These are phyloP conservation scores for Xenops minutus DNA, from an alignment of 2,797 vertebrate genomes.

Conservation along the genomic window DNA sequence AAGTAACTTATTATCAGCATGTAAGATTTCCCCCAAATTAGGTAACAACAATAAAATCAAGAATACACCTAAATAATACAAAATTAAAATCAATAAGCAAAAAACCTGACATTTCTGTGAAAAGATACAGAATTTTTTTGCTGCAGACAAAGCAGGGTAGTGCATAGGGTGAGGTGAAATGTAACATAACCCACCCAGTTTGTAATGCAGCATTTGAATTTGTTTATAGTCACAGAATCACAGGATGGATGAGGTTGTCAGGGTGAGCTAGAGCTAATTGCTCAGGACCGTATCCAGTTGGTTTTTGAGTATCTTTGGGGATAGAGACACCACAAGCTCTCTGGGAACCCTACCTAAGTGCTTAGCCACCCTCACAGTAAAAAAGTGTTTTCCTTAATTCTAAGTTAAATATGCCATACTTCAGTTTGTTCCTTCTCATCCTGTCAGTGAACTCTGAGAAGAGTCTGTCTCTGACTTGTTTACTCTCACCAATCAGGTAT, in stretches of 20 bases:
- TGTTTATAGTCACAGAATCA: not conserved
- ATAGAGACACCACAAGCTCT: not conserved
- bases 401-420: not conserved
- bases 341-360: not conserved
- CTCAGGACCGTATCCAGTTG: not conserved
- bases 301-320: not conserved
- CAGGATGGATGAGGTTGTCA: not conserved
- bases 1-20: not conserved
- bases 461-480: not conserved
- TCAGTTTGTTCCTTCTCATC: accelerated
- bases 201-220: not conserved
- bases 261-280: not conserved
- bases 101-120: not conserved
- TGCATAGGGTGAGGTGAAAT: not conserved
- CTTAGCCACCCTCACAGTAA: not conserved
- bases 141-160: not conserved
- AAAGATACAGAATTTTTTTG: not conserved
- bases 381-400: not conserved
- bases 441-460: not conserved
- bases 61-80: not conserved
- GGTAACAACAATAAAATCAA: not conserved
- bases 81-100: not conserved
- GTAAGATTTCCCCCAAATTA: not conserved
- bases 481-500: not conserved
- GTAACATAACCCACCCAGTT: not conserved